These are phyloP conservation scores for Sebastes wilsoni DNA, from an alignment of 2,797 vertebrate genomes.

Conservation along the genomic window DNA sequence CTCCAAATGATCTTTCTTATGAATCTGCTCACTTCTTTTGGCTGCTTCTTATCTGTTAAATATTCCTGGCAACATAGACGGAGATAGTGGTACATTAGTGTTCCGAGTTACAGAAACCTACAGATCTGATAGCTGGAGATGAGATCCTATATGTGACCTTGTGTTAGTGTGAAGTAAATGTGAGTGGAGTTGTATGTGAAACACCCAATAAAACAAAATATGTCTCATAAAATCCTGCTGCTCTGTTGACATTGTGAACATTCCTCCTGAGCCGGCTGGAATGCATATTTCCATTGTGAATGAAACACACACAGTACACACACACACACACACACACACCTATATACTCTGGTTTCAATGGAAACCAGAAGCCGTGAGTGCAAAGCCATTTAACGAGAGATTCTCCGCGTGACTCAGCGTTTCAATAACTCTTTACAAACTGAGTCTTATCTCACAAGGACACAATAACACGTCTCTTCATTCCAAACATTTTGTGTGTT, in stretches of 20 bases:
- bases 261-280: background rate
- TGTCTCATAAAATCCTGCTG: conserved; percentile 2
- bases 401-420: background rate
- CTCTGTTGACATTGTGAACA: background rate
- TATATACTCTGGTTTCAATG: background rate
- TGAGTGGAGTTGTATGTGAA: conserved; percentile 45
- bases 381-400: background rate
- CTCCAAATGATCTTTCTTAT: background rate
- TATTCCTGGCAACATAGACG: conserved; percentile 34
- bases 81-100: background rate
- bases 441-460: conserved; percentile 2
- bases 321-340: background rate
- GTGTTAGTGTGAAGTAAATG: conserved; percentile 59
- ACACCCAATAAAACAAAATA: conserved; percentile 53
- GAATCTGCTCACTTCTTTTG: conserved; percentile 17
- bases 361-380: background rate
- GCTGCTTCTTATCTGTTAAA: conserved; percentile 39
- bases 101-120: conserved; percentile 52
- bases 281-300: background rate
- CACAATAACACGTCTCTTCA: background rate
- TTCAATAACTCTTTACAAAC: background rate
- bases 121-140: conserved; percentile 35
- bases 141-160: conserved; percentile 48
- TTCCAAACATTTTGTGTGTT: background rate
- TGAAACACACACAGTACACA: background rate